phyloP scores from a whole-genome alignment of 2,797 vertebrate species.

The Steatocranus sp. region DNA sequence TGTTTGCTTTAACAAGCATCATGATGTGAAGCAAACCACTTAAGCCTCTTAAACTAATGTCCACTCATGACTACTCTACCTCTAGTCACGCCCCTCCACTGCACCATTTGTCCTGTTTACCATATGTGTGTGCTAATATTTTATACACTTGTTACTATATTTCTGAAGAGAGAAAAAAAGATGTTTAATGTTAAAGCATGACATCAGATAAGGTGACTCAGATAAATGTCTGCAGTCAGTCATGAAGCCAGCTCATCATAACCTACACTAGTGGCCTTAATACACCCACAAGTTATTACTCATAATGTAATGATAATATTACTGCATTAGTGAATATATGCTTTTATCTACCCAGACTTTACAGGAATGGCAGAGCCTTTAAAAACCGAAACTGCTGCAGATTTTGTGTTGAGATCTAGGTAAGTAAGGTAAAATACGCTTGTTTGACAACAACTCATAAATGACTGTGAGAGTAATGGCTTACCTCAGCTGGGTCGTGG shows the following conservation, averaged over 20 bases:
- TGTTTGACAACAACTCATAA: background rate
- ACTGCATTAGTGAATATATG: background rate
- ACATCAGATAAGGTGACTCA: background rate
- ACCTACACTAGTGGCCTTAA: background rate
- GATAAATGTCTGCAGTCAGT: background rate
- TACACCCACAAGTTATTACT: background rate
- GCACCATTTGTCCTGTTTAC: background rate
- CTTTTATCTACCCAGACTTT: background rate
- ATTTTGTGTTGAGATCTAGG: background rate
- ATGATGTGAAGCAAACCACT: background rate
- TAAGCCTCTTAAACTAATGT: background rate
- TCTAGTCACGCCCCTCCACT: background rate
- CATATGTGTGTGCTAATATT: background rate
- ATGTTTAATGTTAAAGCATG: background rate
- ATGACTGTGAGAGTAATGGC: background rate
- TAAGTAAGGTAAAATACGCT: background rate
- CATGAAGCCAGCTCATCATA: background rate
- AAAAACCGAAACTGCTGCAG: background rate
- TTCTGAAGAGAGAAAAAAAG: background rate
- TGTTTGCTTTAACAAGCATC: background rate
- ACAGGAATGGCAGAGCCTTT: background rate
- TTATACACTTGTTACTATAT: background rate
- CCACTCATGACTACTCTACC: background rate
- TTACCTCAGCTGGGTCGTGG: conserved; percentile 92
- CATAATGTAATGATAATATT: background rate